Percentiles rank a stretch among this genome's conserved stretches.
Conservation (phyloP, 2,113 vertebrate species). For the Gallinago undulata region DNA sequence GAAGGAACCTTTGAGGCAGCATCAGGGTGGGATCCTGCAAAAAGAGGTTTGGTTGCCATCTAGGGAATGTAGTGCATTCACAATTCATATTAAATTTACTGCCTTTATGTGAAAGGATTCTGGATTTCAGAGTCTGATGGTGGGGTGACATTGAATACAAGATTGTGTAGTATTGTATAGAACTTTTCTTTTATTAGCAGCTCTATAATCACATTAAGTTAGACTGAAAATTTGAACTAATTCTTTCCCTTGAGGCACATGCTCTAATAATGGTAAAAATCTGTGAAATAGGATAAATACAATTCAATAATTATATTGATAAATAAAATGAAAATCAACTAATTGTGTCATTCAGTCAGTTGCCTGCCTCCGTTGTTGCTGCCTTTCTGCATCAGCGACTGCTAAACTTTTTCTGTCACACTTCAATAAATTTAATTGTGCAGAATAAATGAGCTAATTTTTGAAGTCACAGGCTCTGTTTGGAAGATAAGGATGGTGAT, state of each 20-base stretch:
- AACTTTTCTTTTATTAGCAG: constrained; percentile 72
- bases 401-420: constrained; percentile 97
- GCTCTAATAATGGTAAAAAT: constrained; percentile 79
- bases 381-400: constrained; percentile 83
- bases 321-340: constrained; percentile 91
- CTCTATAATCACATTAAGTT: constrained; percentile 78
- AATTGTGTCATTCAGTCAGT: constrained; percentile 89
- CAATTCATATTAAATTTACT: constrained; percentile 71
- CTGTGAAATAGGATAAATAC: constrained; percentile 89
- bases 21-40: background rate
- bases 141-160: constrained; percentile 69
- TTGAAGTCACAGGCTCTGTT: constrained; percentile 94
- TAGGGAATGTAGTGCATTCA: background rate
- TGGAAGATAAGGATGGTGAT: constrained; percentile 93
- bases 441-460: constrained; percentile 99
- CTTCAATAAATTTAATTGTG: constrained; percentile 99
- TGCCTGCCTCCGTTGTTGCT: constrained; percentile 83
- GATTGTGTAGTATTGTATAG: constrained; percentile 69
- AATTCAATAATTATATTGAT: constrained; percentile 89
- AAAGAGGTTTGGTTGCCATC: background rate
- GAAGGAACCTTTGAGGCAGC: background rate
- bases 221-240: constrained; percentile 71
- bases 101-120: constrained; percentile 23
- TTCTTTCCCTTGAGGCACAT: constrained; percentile 69
- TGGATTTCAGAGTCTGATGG: constrained; percentile 56